Conservation (phyloP, 2,888 invertebrate species). For the Leuctra nigra region DNA sequence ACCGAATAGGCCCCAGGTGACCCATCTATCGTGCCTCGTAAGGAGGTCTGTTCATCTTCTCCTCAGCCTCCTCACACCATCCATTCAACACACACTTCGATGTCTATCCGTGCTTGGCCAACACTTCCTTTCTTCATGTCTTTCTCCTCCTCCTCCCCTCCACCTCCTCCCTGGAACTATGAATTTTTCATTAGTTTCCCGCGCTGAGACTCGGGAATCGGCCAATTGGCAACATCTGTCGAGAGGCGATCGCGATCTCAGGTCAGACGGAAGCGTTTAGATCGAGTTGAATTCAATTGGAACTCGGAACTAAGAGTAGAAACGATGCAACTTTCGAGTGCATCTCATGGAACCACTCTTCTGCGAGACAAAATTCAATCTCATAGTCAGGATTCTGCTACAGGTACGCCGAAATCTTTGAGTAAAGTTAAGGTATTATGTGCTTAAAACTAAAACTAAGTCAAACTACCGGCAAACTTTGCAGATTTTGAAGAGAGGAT, state of each 20-base stretch:
- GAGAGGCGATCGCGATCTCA: not conserved
- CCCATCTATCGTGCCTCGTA: slow-evolving; percentile 20
- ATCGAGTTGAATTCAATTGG: not conserved
- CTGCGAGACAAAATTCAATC: too few species aligned
- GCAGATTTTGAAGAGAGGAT: too few species aligned
- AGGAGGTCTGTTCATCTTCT: slow-evolving; percentile 20
- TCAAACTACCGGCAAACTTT: too few species aligned
- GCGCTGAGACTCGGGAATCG: slow-evolving; percentile 4
- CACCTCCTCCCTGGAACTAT: not conserved
- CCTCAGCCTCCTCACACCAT: not conserved
- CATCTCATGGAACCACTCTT: too few species aligned
- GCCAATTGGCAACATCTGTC: slow-evolving; percentile 15
- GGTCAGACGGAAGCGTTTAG: not conserved
- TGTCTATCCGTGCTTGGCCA: not conserved
- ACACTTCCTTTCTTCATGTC: not conserved
- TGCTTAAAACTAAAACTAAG: too few species aligned
- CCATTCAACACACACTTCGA: not conserved
- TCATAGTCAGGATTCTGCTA: too few species aligned
- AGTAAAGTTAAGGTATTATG: too few species aligned
- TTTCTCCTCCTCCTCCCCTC: not conserved
- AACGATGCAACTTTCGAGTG: not conserved
- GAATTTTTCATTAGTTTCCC: slow-evolving; percentile 18
- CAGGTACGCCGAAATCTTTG: too few species aligned
- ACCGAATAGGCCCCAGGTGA: slow-evolving; percentile 14
- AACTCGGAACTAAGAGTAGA: not conserved